Evolutionary conservation across 2,113 vertebrate genomes (phyloP).

Genomic region (Elephantulus edwardii): DNA sequence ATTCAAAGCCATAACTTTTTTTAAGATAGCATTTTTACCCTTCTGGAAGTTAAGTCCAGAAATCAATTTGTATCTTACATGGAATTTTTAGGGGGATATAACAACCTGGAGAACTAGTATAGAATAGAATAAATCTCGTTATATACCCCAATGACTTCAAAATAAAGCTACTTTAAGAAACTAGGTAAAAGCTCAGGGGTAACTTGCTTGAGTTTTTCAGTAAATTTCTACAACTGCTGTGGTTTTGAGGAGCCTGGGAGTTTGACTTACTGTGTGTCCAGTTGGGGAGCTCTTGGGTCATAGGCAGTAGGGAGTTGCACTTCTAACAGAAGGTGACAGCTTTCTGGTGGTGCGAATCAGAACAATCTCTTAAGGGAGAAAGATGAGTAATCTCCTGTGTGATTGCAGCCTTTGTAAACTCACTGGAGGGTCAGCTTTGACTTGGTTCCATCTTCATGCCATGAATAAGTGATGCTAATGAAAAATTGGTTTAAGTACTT

Average conservation of each 20-base stretch:
- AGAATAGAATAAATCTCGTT: constrained; percentile 25
- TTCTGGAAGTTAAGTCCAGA: constrained; percentile 4
- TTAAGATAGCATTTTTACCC: neutral
- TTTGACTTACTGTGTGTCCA: neutral
- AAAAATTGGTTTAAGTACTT: neutral
- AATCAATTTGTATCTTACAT: neutral
- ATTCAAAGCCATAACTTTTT: constrained; percentile 16
- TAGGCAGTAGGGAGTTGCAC: too few species aligned
- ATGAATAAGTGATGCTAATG: too few species aligned
- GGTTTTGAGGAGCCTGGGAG: neutral
- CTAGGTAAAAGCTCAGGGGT: constrained; percentile 25
- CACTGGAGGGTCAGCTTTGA: too few species aligned
- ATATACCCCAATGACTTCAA: neutral
- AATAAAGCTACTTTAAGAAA: constrained; percentile 29
- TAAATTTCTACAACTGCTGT: neutral
- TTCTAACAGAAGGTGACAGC: too few species aligned
- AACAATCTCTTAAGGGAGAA: too few species aligned
- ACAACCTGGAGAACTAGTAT: neutral
- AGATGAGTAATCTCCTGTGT: too few species aligned
- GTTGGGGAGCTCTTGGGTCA: too few species aligned
- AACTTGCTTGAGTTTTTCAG: constrained; percentile 46
- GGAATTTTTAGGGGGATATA: neutral
- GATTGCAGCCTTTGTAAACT: too few species aligned
- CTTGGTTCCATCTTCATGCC: too few species aligned
- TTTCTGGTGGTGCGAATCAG: too few species aligned